These are phyloP conservation scores for Umimayanthus chanpuru DNA, from an alignment of 92 coral and sea anemone genomes.

Conservation along the genomic window DNA sequence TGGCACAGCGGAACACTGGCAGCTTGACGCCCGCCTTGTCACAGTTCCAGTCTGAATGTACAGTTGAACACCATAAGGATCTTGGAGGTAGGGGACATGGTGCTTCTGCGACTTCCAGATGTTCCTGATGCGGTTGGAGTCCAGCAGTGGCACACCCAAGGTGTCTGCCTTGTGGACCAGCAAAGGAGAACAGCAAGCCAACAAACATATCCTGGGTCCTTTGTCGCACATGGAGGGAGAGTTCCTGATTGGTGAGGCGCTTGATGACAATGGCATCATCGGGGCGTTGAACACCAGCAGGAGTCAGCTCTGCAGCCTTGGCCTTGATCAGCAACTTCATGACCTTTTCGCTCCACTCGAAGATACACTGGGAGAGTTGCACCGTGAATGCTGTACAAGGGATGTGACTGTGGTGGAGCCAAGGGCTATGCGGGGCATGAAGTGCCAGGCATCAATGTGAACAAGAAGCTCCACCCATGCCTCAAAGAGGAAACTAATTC, in stretches of 20 bases:
- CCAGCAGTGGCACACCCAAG: slow-evolving; percentile 5
- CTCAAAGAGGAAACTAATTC: no score
- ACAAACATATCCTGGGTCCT: neutral
- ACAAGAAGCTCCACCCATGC: no score
- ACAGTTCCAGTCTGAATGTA: neutral
- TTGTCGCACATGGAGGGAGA: slow-evolving; percentile 21
- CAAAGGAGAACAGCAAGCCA: neutral
- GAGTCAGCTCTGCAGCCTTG: neutral
- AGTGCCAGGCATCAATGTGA: no score
- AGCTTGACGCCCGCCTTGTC: slow-evolving; percentile 32
- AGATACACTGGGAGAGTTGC: no score
- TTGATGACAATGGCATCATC: neutral
- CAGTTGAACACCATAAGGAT: neutral
- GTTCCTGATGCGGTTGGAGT: no score
- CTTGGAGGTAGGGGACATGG: neutral
- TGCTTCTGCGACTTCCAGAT: no score
- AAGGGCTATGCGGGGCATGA: no score
- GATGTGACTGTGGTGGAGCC: no score
- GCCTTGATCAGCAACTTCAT: no score
- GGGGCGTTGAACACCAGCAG: neutral
- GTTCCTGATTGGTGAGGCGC: slow-evolving; percentile 22
- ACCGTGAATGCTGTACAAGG: no score
- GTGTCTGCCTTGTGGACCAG: slow-evolving; percentile 48
- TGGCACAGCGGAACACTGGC: slow-evolving; percentile 31
- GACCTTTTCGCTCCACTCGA: no score